phyloP scores from a whole-genome alignment of 2,113 vertebrate species.

The Cromileptes altivelis region DNA sequence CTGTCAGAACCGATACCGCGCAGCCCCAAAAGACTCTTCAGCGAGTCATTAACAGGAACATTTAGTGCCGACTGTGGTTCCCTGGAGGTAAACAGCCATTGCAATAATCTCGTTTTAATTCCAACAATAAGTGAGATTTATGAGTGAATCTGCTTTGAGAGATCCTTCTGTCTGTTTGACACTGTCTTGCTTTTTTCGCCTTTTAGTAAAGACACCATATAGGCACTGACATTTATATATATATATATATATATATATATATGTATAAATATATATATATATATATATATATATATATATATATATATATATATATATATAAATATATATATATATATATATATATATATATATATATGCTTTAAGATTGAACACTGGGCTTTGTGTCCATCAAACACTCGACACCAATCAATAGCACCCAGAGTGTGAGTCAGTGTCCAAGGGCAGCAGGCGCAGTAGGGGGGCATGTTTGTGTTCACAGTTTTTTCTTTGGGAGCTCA shows the following conservation, averaged over 20 bases:
- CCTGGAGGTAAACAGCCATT: conserved; percentile 1
- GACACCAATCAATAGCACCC: conserved; percentile 40
- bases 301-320: too few species aligned
- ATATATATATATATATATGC: not conserved
- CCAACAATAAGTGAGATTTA: not conserved
- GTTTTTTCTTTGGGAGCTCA: not conserved
- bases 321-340: too few species aligned
- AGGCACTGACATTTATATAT: not conserved
- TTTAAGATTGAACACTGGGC: conserved; percentile 10
- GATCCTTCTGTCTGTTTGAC: not conserved
- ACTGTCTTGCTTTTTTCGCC: not conserved
- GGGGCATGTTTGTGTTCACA: conserved; percentile 1
- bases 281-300: too few species aligned
- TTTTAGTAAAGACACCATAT: not conserved
- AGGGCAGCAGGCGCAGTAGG: conserved; percentile 10
- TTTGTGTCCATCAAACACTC: conserved; percentile 30
- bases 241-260: not conserved
- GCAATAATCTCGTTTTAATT: conserved; percentile 2
- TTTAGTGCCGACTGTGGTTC: not conserved
- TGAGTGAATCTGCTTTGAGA: not conserved
- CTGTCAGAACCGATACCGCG: conserved; percentile 26
- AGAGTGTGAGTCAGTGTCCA: conserved; percentile 33
- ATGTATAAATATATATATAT: too few species aligned
- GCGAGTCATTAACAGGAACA: conserved; percentile 28
- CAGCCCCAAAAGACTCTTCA: conserved; percentile 14